Evolutionary conservation across 2,888 invertebrate species (phyloP).

Genomic region (Apotomis turbidana): DNA sequence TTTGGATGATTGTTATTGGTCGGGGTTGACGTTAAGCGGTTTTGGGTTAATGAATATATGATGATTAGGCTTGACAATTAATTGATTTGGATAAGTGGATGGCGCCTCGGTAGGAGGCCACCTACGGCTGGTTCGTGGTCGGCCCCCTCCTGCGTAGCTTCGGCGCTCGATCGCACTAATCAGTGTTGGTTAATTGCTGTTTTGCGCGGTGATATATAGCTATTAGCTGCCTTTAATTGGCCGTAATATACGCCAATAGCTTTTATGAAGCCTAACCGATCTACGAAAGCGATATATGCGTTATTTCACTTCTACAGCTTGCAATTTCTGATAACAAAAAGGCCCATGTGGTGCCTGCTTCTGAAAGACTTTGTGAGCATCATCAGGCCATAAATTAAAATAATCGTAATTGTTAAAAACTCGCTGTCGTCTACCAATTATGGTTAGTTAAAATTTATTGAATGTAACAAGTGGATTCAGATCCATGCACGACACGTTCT

Average conservation of each 20-base stretch:
- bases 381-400: conserved; percentile 47
- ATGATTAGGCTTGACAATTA: conserved; percentile 68
- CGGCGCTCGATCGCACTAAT: conserved; percentile 56
- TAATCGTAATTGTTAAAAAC: conserved; percentile 51
- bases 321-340: background rate
- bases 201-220: conserved; percentile 69
- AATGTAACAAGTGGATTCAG: conserved; percentile 65
- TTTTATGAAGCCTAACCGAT: conserved; percentile 26
- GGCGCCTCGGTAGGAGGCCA: conserved; percentile 52
- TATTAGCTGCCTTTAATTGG: conserved; percentile 64
- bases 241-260: conserved; percentile 38
- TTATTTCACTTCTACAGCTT: background rate
- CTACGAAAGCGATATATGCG: background rate
- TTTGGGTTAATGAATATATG: conserved; percentile 73
- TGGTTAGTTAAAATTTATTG: conserved; percentile 71
- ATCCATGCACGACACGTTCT: conserved; percentile 56
- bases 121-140: conserved; percentile 46
- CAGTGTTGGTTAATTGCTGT: conserved; percentile 73
- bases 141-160: conserved; percentile 49
- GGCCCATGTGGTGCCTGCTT: background rate
- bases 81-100: conserved; percentile 59
- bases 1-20: conserved; percentile 66
- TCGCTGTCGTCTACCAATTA: conserved; percentile 64
- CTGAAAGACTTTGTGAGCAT: background rate
- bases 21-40: conserved; percentile 65